A percentile compares a stretch with the other conserved stretches of the same genome.
Conservation (phyloP, 1,140 invertebrate species). For the Drosophila setifemur region DNA sequence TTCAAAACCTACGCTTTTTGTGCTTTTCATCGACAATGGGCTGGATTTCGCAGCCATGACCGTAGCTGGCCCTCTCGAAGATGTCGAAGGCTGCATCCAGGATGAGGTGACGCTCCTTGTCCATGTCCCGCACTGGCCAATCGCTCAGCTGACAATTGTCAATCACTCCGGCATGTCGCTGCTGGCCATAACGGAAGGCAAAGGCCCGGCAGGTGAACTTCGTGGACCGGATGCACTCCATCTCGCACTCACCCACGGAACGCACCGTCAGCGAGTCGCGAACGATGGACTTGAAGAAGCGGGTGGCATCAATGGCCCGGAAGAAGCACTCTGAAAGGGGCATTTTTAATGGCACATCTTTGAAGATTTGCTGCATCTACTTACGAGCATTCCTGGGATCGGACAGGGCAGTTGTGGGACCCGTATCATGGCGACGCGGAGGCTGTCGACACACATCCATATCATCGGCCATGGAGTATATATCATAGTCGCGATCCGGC, state of each 20-base stretch:
- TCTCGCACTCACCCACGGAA: constrained; percentile 89
- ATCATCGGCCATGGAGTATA: constrained; percentile 87
- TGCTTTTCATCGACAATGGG: constrained; percentile 83
- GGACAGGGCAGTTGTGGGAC: constrained; percentile 62
- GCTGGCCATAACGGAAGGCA: constrained; percentile 88
- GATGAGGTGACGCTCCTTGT: constrained; percentile 84
- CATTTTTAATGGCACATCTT: background rate
- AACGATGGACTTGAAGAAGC: constrained; percentile 85
- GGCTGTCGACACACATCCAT: constrained; percentile 83
- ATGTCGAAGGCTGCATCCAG: constrained; percentile 87
- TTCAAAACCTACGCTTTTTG: constrained; percentile 78
- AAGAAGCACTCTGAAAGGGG: constrained; percentile 88
- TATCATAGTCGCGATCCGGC: constrained; percentile 90
- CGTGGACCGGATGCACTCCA: constrained; percentile 86
- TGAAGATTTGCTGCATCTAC: constrained; percentile 7
- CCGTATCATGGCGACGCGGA: constrained; percentile 44
- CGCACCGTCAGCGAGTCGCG: constrained; percentile 86
- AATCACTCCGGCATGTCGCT: constrained; percentile 85
- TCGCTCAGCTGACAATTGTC: constrained; percentile 90
- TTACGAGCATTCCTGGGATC: constrained; percentile 78
- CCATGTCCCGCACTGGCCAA: constrained; percentile 86
- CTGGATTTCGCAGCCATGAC: constrained; percentile 89
- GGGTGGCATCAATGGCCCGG: constrained; percentile 88
- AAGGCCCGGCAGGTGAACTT: constrained; percentile 90
- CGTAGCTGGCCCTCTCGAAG: constrained; percentile 90